These are phyloP conservation scores for Pardalotus punctatus DNA, from an alignment of 2,113 vertebrate species.

Conservation along the genomic window DNA sequence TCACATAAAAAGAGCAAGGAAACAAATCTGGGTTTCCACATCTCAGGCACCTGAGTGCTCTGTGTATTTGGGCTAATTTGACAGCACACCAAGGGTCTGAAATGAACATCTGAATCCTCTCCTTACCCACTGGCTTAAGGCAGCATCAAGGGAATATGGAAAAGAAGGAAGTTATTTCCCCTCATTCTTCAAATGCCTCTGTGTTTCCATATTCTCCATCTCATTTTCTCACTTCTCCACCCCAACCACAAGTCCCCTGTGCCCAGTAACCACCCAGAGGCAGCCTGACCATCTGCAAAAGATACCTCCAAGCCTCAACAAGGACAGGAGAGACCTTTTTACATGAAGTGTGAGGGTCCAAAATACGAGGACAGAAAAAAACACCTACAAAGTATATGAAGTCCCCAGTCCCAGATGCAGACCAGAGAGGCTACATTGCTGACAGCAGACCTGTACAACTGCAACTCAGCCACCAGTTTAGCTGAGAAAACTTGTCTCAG, in stretches of 20 bases:
- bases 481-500: not conserved
- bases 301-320: not conserved
- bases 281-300: not conserved
- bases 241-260: fast-evolving
- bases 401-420: not conserved
- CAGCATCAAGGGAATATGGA: not conserved
- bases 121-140: not conserved
- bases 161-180: not conserved
- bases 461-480: not conserved
- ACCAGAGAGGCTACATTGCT: not conserved
- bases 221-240: not conserved
- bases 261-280: fast-evolving
- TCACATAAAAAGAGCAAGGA: not conserved
- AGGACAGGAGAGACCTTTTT: not conserved
- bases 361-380: not conserved
- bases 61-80: not conserved
- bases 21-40: not conserved
- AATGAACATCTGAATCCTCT: not conserved
- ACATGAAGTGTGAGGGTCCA: not conserved
- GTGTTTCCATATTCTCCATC: not conserved
- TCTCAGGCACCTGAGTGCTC: not conserved
- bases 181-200: not conserved
- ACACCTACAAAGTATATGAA: not conserved
- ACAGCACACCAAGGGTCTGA: not conserved
- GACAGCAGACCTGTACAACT: not conserved